A percentile compares a stretch with the other conserved stretches of the same genome.
Conservation (phyloP, 37 sponge, comb jelly and placozoan genomes). For the Eunapius fragilis region DNA sequence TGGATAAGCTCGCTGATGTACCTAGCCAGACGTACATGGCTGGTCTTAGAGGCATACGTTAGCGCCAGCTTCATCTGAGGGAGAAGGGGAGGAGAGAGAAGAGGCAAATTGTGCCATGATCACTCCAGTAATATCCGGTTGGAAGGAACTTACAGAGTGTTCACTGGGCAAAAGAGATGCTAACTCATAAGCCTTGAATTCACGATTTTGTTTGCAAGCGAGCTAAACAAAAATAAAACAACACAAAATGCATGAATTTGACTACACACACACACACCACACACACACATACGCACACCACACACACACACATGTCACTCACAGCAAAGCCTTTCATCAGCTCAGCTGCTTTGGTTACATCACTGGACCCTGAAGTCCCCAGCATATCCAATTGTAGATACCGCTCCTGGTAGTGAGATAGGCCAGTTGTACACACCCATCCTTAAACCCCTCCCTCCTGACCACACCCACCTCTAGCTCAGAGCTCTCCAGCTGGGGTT, state of each 20-base stretch:
- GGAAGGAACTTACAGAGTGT: constrained; percentile 59
- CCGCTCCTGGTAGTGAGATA: background rate
- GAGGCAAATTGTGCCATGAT: background rate
- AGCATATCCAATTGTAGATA: constrained; percentile 30
- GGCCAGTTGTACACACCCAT: background rate
- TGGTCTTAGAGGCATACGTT: constrained; percentile 64
- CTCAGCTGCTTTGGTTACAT: background rate
- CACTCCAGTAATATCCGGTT: background rate
- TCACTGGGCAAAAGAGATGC: constrained; percentile 56
- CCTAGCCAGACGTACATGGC: constrained; percentile 42
- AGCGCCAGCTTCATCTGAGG: constrained; percentile 68
- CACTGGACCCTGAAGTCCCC: background rate
- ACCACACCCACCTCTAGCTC: constrained; percentile 51
- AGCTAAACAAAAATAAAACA: constrained; percentile 27
- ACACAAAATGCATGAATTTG: background rate
- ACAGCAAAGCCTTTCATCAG: constrained; percentile 86
- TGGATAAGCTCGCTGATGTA: constrained; percentile 65
- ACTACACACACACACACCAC: background rate
- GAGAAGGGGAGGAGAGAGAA: background rate
- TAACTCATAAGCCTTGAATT: constrained; percentile 67
- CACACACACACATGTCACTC: constrained; percentile 17
- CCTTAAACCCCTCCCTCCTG: background rate
- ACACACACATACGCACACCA: background rate
- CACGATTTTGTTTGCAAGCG: constrained; percentile 67
- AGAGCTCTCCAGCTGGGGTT: constrained; percentile 55